phyloP scores from a whole-genome alignment of 1,140 invertebrate genomes.

The Cyphomyrmex costatus region DNA sequence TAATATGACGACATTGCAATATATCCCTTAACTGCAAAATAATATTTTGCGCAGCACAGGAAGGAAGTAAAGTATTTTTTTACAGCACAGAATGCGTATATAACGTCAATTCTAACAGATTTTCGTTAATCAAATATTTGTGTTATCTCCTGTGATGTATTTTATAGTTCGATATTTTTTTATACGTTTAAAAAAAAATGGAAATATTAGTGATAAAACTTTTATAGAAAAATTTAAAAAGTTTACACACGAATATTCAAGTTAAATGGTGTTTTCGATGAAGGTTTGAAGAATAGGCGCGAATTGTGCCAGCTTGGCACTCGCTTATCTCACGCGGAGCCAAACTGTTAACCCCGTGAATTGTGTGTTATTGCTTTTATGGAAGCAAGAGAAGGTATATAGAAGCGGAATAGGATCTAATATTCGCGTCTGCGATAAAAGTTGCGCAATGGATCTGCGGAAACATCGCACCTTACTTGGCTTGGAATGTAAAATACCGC shows the following conservation, averaged over 20 bases:
- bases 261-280: slow-evolving; percentile 50
- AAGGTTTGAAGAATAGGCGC: slow-evolving; percentile 65
- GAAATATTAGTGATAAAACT: neutral
- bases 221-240: slow-evolving; percentile 7
- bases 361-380: slow-evolving; percentile 75
- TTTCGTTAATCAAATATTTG: slow-evolving; percentile 22
- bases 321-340: slow-evolving; percentile 61
- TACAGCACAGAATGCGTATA: no score
- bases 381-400: slow-evolving; percentile 10
- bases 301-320: slow-evolving; percentile 68
- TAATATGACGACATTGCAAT: neutral
- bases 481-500: slow-evolving; percentile 41
- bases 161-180: neutral
- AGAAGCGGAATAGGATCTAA: slow-evolving; percentile 61
- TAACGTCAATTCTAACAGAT: neutral
- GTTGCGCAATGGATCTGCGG: slow-evolving; percentile 63
- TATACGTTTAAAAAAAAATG: neutral
- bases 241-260: slow-evolving; percentile 16
- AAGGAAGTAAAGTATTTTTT: slow-evolving; percentile 14
- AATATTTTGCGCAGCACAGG: neutral
- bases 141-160: neutral
- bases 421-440: slow-evolving; percentile 71
- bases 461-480: slow-evolving; percentile 57
- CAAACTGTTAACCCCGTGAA: slow-evolving; percentile 73
- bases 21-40: neutral